Conservation (phyloP, 2,888 invertebrate genomes). For the Ectemnius continuus region DNA sequence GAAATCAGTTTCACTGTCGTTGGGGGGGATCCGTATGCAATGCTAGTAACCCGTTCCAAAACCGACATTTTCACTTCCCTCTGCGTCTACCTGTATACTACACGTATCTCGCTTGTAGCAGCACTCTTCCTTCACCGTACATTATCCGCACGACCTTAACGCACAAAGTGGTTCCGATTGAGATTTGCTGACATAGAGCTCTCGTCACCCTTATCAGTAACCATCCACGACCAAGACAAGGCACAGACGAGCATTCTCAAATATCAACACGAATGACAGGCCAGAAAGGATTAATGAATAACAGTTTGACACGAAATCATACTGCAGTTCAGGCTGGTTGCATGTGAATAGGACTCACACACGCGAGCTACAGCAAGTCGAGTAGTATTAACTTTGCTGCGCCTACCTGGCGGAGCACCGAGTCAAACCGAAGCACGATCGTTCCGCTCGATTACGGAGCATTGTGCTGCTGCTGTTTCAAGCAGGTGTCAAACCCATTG, state of each 20-base stretch:
- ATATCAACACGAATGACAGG: too few species aligned
- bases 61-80: too few species aligned
- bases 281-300: too few species aligned
- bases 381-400: conserved; percentile 46
- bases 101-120: background rate
- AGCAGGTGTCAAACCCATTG: conserved; percentile 50
- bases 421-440: conserved; percentile 47
- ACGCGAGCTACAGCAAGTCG: conserved; percentile 32
- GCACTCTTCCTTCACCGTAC: background rate
- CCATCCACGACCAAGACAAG: too few species aligned
- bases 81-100: too few species aligned
- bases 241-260: too few species aligned
- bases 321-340: too few species aligned
- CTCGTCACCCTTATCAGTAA: too few species aligned
- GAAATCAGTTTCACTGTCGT: background rate
- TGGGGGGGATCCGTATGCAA: background rate
- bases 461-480: conserved; percentile 42
- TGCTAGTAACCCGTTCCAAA: background rate
- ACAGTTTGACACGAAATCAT: too few species aligned
- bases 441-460: conserved; percentile 48
- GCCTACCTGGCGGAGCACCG: conserved; percentile 37
- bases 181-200: too few species aligned
- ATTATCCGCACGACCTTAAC: background rate
- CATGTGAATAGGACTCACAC: background rate
- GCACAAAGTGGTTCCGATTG: too few species aligned